Evolutionary conservation across 2,797 vertebrate species (phyloP).

Genomic region (Lagocephalus sceleratus): DNA sequence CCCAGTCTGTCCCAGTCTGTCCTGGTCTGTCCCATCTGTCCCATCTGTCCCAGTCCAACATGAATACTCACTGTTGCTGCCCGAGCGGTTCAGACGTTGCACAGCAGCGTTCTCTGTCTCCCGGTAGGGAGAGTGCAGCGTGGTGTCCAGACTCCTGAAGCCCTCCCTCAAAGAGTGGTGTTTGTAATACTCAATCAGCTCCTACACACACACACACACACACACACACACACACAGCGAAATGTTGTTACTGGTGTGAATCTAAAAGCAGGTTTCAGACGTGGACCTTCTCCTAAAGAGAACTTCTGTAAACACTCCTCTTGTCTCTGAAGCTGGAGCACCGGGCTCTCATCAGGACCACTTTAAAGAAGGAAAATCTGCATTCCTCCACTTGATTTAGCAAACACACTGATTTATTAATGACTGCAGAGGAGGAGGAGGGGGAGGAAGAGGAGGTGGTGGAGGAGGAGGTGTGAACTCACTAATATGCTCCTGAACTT

Average conservation of each 20-base stretch:
- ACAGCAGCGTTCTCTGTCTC: conserved; percentile 81
- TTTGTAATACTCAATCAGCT: conserved; percentile 95
- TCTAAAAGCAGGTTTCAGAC: conserved; percentile 15
- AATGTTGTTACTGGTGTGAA: too few species aligned
- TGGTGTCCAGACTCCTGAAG: conserved; percentile 93
- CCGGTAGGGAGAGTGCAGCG: conserved; percentile 89
- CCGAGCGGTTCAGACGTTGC: conserved; percentile 74
- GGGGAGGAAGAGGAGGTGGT: conserved; percentile 13
- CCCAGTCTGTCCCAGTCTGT: too few species aligned
- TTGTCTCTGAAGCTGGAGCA: conserved; percentile 38
- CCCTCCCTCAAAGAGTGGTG: conserved; percentile 95
- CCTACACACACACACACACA: conserved; percentile 70
- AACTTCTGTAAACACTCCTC: conserved; percentile 25
- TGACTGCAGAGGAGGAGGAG: conserved; percentile 45
- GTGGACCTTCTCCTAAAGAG: conserved; percentile 6
- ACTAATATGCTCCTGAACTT: conserved; percentile 97
- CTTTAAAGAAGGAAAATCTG: conserved; percentile 28
- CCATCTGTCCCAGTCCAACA: not conserved
- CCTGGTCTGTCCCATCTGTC: too few species aligned
- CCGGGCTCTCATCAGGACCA: conserved; percentile 46
- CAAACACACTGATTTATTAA: conserved; percentile 49
- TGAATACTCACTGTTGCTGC: conserved; percentile 83
- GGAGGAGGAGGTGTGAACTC: conserved; percentile 69
- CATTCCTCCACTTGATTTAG: not conserved
- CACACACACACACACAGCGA: conserved; percentile 13